phyloP scores from a whole-genome alignment of 2,888 invertebrate species.

The Melolontha melolontha region DNA sequence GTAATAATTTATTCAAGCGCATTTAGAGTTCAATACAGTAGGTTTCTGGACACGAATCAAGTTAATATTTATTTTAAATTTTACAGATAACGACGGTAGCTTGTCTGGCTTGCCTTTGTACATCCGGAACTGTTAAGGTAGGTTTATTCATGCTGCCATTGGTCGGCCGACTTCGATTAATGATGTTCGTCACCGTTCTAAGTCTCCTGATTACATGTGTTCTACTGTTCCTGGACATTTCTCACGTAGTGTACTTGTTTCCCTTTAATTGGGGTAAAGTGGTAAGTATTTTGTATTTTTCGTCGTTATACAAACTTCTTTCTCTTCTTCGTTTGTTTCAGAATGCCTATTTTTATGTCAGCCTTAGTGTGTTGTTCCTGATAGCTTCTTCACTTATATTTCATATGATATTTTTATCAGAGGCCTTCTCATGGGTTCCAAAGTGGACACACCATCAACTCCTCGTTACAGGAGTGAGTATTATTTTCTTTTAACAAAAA shows the following conservation, averaged over 20 bases:
- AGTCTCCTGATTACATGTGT: slow-evolving; percentile 80
- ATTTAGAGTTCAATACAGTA: too few relatives aligned
- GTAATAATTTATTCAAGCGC: too few relatives aligned
- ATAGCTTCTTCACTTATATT: slow-evolving; percentile 77
- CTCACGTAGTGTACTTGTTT: slow-evolving; percentile 81
- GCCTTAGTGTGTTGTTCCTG: slow-evolving; percentile 78
- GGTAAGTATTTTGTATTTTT: slow-evolving; percentile 68
- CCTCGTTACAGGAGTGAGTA: slow-evolving; percentile 73
- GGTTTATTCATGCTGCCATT: slow-evolving; percentile 83
- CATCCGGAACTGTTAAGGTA: slow-evolving; percentile 81
- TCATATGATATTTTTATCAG: slow-evolving; percentile 76
- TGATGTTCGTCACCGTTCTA: slow-evolving; percentile 83
- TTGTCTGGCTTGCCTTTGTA: slow-evolving; percentile 80
- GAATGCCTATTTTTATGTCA: slow-evolving; percentile 81
- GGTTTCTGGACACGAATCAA: not conserved
- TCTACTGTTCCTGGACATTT: slow-evolving; percentile 83
- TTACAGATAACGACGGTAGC: slow-evolving; percentile 77
- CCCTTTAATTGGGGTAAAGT: slow-evolving; percentile 84
- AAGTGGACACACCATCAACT: slow-evolving; percentile 79
- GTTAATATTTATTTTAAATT: slow-evolving; percentile 1
- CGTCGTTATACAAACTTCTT: not conserved
- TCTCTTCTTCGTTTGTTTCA: slow-evolving; percentile 58
- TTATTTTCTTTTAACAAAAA: not conserved
- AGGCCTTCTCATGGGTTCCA: slow-evolving; percentile 77
- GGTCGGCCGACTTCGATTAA: slow-evolving; percentile 79